Conservation (phyloP, 2,888 invertebrate genomes). For the Lasioglossum oenotherae region DNA sequence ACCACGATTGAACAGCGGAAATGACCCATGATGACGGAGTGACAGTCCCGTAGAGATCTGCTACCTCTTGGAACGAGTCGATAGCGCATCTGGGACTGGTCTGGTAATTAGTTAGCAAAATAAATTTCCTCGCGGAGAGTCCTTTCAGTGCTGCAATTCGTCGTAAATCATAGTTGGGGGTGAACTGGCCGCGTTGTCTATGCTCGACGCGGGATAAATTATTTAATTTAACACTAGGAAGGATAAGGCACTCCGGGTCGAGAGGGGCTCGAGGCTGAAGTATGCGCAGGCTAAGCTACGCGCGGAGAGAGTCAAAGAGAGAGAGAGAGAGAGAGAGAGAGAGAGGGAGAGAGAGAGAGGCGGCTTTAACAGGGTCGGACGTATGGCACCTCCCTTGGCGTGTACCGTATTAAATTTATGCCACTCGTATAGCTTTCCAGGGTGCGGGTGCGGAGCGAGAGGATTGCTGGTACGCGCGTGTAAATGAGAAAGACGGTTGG, state of each 20-base stretch:
- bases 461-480: constrained; percentile 41
- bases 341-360: constrained; percentile 47
- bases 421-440: constrained; percentile 72
- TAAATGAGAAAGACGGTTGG: constrained; percentile 50
- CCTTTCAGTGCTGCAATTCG: constrained; percentile 25
- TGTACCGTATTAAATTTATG: constrained; percentile 80
- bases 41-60: not conserved
- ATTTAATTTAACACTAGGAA: constrained; percentile 76
- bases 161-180: constrained; percentile 39
- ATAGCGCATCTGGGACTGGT: not conserved
- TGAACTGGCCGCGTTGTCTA: not conserved
- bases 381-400: constrained; percentile 79
- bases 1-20: too few species aligned
- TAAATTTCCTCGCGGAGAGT: constrained; percentile 12
- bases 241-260: constrained; percentile 60
- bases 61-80: not conserved
- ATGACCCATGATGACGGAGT: too few species aligned
- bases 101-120: constrained; percentile 28
- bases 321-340: not conserved
- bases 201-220: constrained; percentile 69
- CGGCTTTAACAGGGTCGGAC: constrained; percentile 76
- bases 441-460: constrained; percentile 26
- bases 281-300: constrained; percentile 31
- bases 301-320: not conserved
- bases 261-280: constrained; percentile 52